Conservation (phyloP, 2,888 invertebrate genomes). For the Amphipyra tragopoginis region DNA sequence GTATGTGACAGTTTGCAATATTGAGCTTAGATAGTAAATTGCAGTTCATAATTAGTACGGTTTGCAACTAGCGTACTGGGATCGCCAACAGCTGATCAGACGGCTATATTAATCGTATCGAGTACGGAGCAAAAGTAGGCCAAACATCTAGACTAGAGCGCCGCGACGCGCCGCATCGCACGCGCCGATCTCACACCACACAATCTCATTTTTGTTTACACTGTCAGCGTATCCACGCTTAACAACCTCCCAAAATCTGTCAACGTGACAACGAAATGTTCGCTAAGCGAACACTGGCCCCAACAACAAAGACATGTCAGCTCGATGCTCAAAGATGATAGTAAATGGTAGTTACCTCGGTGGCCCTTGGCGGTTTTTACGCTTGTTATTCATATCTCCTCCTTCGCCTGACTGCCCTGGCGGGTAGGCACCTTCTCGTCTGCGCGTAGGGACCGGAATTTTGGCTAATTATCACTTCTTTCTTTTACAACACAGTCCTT, state of each 20-base stretch:
- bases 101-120: conserved; percentile 87
- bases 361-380: conserved; percentile 95
- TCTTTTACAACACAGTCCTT: conserved; percentile 90
- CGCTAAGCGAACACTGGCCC: conserved; percentile 72
- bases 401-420: conserved; percentile 91
- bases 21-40: conserved; percentile 51
- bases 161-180: conserved; percentile 73
- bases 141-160: conserved; percentile 83
- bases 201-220: conserved; percentile 82
- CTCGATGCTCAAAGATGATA: conserved; percentile 75
- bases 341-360: conserved; percentile 91
- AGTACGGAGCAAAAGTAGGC: conserved; percentile 86
- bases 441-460: conserved; percentile 96
- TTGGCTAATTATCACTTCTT: conserved; percentile 91
- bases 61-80: conserved; percentile 74
- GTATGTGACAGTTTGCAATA: conserved; percentile 56
- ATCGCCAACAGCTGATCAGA: conserved; percentile 86
- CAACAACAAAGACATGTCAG: conserved; percentile 88
- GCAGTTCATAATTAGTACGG: conserved; percentile 64
- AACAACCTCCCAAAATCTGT: conserved; percentile 72
- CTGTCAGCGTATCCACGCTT: conserved; percentile 72
- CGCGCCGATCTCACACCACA: conserved; percentile 74
- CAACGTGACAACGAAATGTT: conserved; percentile 79
- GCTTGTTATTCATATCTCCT: conserved; percentile 94
- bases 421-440: conserved; percentile 94